These are phyloP conservation scores for Channa striata DNA, from an alignment of 2,797 vertebrate genomes.

Conservation along the genomic window DNA sequence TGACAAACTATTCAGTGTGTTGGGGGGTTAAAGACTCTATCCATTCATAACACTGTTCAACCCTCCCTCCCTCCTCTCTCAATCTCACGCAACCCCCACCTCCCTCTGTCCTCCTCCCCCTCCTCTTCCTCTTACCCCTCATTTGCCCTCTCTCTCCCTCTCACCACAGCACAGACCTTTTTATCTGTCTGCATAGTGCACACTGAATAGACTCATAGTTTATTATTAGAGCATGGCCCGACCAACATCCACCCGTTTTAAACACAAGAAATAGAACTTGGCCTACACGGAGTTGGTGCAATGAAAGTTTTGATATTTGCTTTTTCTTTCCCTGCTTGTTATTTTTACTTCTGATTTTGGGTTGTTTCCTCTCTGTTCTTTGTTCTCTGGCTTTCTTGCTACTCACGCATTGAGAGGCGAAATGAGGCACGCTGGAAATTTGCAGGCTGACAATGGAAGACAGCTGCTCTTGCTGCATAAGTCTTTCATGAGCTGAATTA, in stretches of 20 bases:
- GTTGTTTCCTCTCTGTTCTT: slow-evolving; percentile 67
- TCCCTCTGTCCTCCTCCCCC: not conserved
- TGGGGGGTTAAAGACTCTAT: slow-evolving; percentile 84
- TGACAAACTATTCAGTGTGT: slow-evolving; percentile 83
- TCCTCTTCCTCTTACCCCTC: slow-evolving; percentile 71
- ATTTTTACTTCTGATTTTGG: slow-evolving; percentile 46
- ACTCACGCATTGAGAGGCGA: slow-evolving; percentile 81
- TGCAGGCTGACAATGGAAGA: slow-evolving; percentile 87
- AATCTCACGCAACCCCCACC: slow-evolving; percentile 69
- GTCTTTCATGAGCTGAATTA: slow-evolving; percentile 88
- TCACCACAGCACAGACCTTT: slow-evolving; percentile 66
- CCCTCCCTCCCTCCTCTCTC: slow-evolving; percentile 58
- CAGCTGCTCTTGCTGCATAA: slow-evolving; percentile 86
- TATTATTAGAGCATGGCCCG: slow-evolving; percentile 80
- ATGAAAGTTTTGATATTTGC: slow-evolving; percentile 63
- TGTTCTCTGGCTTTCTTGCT: slow-evolving; percentile 67
- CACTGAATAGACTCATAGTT: slow-evolving; percentile 68
- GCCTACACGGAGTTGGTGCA: slow-evolving; percentile 42
- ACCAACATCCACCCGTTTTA: slow-evolving; percentile 64
- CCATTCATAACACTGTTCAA: slow-evolving; percentile 83
- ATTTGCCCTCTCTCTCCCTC: slow-evolving; percentile 72
- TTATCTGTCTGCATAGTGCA: slow-evolving; percentile 66
- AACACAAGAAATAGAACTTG: slow-evolving; percentile 59
- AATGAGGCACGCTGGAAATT: slow-evolving; percentile 86
- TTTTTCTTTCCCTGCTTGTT: slow-evolving; percentile 43